These are phyloP conservation scores for Perithous albicinctus DNA, from an alignment of 2,888 invertebrate genomes.

Conservation along the genomic window DNA sequence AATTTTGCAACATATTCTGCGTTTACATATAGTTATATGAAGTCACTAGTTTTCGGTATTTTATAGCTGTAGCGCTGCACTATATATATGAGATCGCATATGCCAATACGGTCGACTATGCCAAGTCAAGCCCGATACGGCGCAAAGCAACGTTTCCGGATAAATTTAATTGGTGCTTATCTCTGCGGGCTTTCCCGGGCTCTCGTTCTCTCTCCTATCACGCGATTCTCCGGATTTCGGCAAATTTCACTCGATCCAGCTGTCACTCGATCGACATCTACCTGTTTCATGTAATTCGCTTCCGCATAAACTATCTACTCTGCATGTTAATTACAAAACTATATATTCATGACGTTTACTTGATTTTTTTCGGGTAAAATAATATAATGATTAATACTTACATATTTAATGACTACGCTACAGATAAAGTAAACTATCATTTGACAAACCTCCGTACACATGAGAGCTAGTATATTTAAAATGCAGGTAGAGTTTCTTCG, in stretches of 20 bases:
- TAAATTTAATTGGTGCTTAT: conserved; percentile 51
- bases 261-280: neutral
- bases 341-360: neutral
- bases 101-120: neutral
- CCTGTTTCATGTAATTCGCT: conserved; percentile 5
- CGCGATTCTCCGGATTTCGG: neutral
- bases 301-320: neutral
- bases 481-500: no score
- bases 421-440: neutral
- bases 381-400: no score
- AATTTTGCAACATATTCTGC: conserved; percentile 24
- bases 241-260: conserved; percentile 6
- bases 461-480: no score
- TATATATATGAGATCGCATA: neutral
- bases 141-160: conserved; percentile 15
- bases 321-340: neutral
- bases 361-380: no score
- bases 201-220: neutral
- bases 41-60: neutral
- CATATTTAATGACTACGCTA: neutral
- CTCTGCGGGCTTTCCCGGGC: conserved; percentile 10
- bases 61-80: neutral
- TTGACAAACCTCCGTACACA: no score
- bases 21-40: neutral
- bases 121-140: conserved; percentile 10